Conservation (phyloP, 2,797 vertebrate species). For the Lepidocolaptes lacrymiger region DNA sequence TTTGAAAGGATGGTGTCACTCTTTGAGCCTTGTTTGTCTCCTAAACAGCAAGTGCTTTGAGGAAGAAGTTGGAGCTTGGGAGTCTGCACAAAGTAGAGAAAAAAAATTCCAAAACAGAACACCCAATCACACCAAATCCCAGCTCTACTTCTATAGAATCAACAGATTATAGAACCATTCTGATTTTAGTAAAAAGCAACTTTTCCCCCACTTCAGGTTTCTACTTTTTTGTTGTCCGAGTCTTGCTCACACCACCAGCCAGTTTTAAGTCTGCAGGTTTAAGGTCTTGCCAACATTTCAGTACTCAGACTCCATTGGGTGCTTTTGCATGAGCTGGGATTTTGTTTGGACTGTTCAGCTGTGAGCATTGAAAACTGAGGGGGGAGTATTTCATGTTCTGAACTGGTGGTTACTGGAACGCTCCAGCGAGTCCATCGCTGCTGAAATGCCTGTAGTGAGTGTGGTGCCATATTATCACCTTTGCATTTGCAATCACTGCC, state of each 20-base stretch:
- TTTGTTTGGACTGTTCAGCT: background rate
- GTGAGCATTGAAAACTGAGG: background rate
- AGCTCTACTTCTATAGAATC: background rate
- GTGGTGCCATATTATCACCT: constrained; percentile 39
- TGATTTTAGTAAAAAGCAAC: background rate
- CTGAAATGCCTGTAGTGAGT: background rate
- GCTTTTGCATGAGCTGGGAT: background rate
- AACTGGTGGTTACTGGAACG: background rate
- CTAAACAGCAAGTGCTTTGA: background rate
- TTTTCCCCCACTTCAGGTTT: background rate
- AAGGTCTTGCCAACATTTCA: background rate
- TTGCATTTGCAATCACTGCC: constrained; percentile 47
- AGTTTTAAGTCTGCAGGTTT: background rate
- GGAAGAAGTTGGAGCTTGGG: background rate
- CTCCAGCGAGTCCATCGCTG: background rate
- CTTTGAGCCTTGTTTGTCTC: background rate
- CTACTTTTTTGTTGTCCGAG: background rate
- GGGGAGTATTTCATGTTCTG: background rate
- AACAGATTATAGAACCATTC: background rate
- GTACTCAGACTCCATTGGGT: background rate
- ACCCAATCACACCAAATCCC: background rate
- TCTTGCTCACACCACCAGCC: background rate
- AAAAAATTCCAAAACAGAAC: background rate
- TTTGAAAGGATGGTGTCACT: background rate
- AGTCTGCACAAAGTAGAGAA: background rate